Percentiles rank a stretch among this genome's conserved stretches.
phyloP scores from a whole-genome alignment of 1,140 invertebrate genomes.

The Oncopeltus fasciatus region DNA sequence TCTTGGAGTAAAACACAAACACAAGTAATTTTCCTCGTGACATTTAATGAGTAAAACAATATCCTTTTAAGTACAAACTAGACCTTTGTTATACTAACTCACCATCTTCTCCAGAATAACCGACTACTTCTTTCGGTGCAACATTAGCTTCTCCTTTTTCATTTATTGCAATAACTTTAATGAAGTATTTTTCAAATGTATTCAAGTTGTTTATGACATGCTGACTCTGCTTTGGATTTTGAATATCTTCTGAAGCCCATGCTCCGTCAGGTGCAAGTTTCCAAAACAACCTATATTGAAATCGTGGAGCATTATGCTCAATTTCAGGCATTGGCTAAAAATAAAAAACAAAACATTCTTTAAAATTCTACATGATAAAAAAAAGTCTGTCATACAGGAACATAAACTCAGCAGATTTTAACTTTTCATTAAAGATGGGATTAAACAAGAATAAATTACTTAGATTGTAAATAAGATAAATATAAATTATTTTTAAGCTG shows the following conservation, averaged over 20 bases:
- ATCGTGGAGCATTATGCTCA: conserved; percentile 87
- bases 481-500: too few species aligned
- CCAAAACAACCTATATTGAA: conserved; percentile 82
- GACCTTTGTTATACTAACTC: not conserved
- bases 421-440: too few species aligned
- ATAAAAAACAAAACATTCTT: conserved; percentile 16
- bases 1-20: too few species aligned
- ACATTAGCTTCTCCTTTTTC: conserved; percentile 74
- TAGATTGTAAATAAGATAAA: too few species aligned
- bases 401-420: too few species aligned
- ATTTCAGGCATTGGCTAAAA: conserved; percentile 80
- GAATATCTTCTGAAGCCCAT: conserved; percentile 59
- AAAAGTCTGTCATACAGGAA: too few species aligned
- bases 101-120: conserved; percentile 90
- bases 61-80: not conserved
- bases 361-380: too few species aligned
- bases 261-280: conserved; percentile 59
- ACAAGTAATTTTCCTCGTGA: too few species aligned
- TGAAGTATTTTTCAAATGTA: conserved; percentile 80
- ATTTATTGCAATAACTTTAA: conserved; percentile 88
- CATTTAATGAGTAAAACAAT: too few species aligned
- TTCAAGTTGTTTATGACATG: conserved; percentile 63
- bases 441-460: too few species aligned
- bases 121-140: conserved; percentile 62
- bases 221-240: conserved; percentile 55